Conservation (phyloP, 2,888 invertebrate species). For the Blera fallax region DNA sequence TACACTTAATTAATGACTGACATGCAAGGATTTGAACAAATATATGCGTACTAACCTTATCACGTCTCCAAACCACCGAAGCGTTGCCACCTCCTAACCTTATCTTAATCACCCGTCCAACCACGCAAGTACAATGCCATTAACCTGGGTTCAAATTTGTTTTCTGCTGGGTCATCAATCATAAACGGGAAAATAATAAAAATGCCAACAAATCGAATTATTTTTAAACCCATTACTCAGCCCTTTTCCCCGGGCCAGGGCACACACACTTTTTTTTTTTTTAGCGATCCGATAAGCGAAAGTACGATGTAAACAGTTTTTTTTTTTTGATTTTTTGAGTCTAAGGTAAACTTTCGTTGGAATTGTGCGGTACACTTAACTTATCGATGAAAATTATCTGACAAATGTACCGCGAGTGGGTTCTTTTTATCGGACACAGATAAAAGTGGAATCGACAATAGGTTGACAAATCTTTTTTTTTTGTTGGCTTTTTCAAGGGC, state of each 20-base stretch:
- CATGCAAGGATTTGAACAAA: constrained; percentile 17
- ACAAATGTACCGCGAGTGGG: constrained; percentile 12
- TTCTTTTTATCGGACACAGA: constrained; percentile 11
- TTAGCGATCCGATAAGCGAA: background rate
- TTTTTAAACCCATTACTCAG: background rate
- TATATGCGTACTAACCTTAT: constrained; percentile 33
- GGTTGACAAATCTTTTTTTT: constrained; percentile 1
- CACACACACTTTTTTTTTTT: background rate
- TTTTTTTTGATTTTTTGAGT: too few relatives aligned
- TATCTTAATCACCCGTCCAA: background rate
- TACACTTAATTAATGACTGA: constrained; percentile 35
- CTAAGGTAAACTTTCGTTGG: too few relatives aligned
- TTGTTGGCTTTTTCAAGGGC: constrained; percentile 31
- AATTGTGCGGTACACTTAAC: background rate
- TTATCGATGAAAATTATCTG: constrained; percentile 17
- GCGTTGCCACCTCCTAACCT: background rate
- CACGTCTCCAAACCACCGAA: background rate
- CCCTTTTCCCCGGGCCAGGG: background rate
- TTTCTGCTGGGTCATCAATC: constrained; percentile 24
- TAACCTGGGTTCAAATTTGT: background rate
- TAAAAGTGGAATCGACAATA: constrained; percentile 22
- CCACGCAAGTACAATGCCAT: constrained; percentile 12
- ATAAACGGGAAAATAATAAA: constrained; percentile 1
- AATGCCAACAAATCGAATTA: background rate
- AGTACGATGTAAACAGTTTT: constrained; percentile 18